These are phyloP conservation scores for Elgaria multicarinata DNA, from an alignment of 2,113 vertebrate species.

Conservation along the genomic window DNA sequence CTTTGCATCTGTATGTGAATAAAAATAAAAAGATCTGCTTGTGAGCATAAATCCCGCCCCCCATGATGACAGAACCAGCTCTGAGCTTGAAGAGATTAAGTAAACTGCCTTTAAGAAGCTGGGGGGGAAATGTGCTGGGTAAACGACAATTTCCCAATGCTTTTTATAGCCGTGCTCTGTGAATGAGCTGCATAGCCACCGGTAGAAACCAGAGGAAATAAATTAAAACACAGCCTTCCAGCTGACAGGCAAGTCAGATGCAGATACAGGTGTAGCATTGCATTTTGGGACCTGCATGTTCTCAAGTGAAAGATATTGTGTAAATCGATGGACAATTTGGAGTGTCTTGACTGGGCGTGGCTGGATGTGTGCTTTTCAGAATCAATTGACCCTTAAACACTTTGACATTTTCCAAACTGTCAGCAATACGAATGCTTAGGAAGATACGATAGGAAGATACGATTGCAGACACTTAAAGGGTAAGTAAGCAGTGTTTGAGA, in stretches of 20 bases:
- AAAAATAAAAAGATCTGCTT: accelerated
- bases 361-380: not conserved
- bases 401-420: not conserved
- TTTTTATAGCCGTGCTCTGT: conserved; percentile 17
- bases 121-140: not conserved
- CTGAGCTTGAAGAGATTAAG: conserved; percentile 10
- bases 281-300: not conserved
- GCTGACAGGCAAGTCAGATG: conserved; percentile 22
- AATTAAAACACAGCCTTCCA: not conserved
- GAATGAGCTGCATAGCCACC: conserved; percentile 49
- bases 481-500: not conserved
- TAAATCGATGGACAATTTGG: not conserved
- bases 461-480: not conserved
- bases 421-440: not conserved
- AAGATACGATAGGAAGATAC: not conserved
- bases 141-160: conserved; percentile 36
- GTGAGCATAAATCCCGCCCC: not conserved
- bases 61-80: not conserved
- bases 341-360: not conserved
- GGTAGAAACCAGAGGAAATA: conserved; percentile 22
- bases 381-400: not conserved
- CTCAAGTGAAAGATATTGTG: not conserved
- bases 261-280: not conserved
- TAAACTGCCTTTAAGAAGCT: accelerated
- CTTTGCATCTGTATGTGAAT: not conserved